Base-by-base conservation (phyloP, 2,888 invertebrate genomes). In the Enoplolaimus lenunculus region DNA sequence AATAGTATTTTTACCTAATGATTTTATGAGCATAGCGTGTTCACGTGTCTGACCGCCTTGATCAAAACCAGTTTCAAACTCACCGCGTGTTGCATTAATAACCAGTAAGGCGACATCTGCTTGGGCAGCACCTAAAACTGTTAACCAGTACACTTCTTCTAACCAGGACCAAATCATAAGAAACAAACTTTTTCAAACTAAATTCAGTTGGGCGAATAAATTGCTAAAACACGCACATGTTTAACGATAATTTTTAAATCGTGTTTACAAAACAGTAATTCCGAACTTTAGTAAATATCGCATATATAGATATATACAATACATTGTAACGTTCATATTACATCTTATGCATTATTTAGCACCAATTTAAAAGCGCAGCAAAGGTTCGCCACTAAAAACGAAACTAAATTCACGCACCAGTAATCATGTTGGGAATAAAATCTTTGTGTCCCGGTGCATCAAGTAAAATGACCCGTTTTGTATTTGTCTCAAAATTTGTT, bases 381-480 rank as follows among this genome's bases (percentile, higher is more conserved):
- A n/a, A n/a, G n/a, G n/a, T n/a, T n/a, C n/a, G 45, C 45, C 45
- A 45, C 45, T 21, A 7, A 45, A 21, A 45, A 45, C 45, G 7
- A 7, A 21, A 45, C 21, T 45, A 7, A 21, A 31, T 62, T 21
- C 34, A 65, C 73, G 57, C 72, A 83, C 83, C 84, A 21, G 90
- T 91, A 75, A 99, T 98, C 97, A 99, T 98, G 78, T 98, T 97
- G 1, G 98, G 97, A 79, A 98, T 97, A 80, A 99, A 98, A 81
- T 99, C 98, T 81, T 91, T 93, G 82, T 99, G 98, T 0, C 98
- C 98, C 0, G 98, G 98, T 34, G 98, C 95, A 85, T 99, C 98
- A 71, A 99, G 84, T 65, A 99, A 76, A 3, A 81, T 81, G 33
- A 84, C 79, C 34, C 75, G 70, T 21, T 75, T 74, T 33, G 70